Evolutionary conservation across 2,797 vertebrate genomes (phyloP), one percentile per base, ranked within the genome.

Genomic region (Anguilla obscura): DNA sequence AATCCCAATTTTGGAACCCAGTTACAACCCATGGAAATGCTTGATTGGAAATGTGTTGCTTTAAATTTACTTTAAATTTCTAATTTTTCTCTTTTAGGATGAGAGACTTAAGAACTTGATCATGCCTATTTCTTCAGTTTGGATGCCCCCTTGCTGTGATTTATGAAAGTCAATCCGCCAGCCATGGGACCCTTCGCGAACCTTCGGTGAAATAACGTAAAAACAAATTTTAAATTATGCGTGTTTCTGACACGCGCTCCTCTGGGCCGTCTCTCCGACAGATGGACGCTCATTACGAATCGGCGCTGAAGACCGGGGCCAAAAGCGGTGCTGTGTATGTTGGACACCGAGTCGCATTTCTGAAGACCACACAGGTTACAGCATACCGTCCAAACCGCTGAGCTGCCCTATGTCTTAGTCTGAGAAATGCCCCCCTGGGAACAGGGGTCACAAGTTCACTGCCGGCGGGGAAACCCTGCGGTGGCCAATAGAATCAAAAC

Each of bases 331-430:
- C 92, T 96, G 95, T 96, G 94, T 96, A 95, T 96, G 94, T 96
- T 96, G 96, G 96, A 96, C 95, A 92, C 91, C 90, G 90, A 91
- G 85, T 91, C 92, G 93, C 94, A 96, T 96, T 95, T 96, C 95
- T 95, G 93, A 94, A 96, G 98, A 99, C 98, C 98, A 99, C 98
- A 99, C 98, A 99, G 96, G 97, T 95, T 96, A 95, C 96, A 95
- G 91, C 94, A 90, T 95, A 94, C 97, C 92, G 95, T 96, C 96
- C 96, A 97, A 97, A 97, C 97, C 97, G 97, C 97, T 97, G 96
- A 94, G 93, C 94, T 98, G 97, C 97, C 97, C 97, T 98, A 97
- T 96, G 97, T 97, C 97, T 98, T 96, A 94, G 94, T 96, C 96
- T 96, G 95, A 71, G 21, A 98, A 97, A 96, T 93, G 95, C 94